Percentiles rank a stretch among this genome's conserved stretches.
Evolutionary conservation across 2,888 invertebrate species (phyloP).

Genomic region (Cantharis flavilabris): DNA sequence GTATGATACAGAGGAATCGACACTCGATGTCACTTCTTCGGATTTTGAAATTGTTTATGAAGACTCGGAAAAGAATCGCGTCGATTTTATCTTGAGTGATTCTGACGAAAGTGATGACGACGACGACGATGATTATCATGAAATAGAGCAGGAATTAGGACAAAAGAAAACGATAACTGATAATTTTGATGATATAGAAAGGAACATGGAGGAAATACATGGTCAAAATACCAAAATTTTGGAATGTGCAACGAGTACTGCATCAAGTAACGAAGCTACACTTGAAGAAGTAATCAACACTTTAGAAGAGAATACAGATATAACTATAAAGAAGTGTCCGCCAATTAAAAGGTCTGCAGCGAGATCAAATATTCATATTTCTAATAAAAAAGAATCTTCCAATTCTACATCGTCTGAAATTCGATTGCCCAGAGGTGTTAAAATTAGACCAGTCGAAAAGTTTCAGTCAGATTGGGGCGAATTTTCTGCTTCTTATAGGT

Average conservation of each 20-base stretch:
- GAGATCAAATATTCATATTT: constrained; percentile 4
- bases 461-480: constrained; percentile 38
- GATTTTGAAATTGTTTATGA: constrained; percentile 18
- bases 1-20: neutral
- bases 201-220: constrained; percentile 27
- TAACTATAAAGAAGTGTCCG: neutral
- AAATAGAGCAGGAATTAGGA: neutral
- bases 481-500: constrained; percentile 34
- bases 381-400: constrained; percentile 11
- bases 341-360: constrained; percentile 3
- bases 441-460: constrained; percentile 33
- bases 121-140: neutral
- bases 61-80: neutral
- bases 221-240: neutral
- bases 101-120: neutral
- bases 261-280: neutral
- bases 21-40: neutral
- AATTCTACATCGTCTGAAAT: constrained; percentile 26
- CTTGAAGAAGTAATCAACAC: constrained; percentile 21
- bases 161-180: neutral
- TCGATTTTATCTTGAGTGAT: neutral
- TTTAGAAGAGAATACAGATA: constrained; percentile 11
- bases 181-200: constrained; percentile 30
- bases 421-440: constrained; percentile 35
- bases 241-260: neutral